Evolutionary conservation across 2,888 invertebrate genomes (phyloP), one percentile per base, ranked within the genome.

Genomic region (Colletes collaris): DNA sequence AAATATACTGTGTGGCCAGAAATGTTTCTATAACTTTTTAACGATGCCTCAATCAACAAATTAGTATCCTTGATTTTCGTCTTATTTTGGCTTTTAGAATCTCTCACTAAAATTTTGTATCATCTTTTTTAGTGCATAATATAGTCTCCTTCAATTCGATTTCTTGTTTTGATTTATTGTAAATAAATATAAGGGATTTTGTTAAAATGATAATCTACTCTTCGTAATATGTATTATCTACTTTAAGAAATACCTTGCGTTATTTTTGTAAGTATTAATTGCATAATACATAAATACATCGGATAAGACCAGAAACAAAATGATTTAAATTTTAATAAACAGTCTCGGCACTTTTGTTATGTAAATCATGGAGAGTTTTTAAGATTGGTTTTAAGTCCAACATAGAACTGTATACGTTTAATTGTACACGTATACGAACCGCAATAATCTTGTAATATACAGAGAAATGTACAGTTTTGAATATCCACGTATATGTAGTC

Each of bases 401-500:
- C 11, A 7, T 44, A 10, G 13, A 52, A 66, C 37, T 44, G 27
- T 53, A 50, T 19, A 60, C 11, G 3, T 62, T 62, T 16, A 37
- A 55, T 65, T 66, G 13, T 66, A 53, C 16, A 27, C 16, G 67
- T 67, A 63, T 64, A 66, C 46, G 53, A 49, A 59, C 13, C 11
- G 63, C 63, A 74, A 75, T 58, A 64, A 64, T 58, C n/a, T 40
- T 76, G 69, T 76, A 78, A 69, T 11, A 65, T 78, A 50, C 65
- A 53, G 50, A 8, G 58, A 27, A 63, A 58, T 68, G 70, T 77
- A 76, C 68, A 79, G 60, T 66, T 79, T 49, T 62, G 27, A 79
- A 66, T 70, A 65, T 71, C 64, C 52, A 65, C 19, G 55, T 75
- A 69, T 59, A 64, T 75, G 58, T 75, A 75, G 75, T 78, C 78